Base-by-base conservation (phyloP, 2,888 invertebrate genomes). In the Limnephilus marmoratus region DNA sequence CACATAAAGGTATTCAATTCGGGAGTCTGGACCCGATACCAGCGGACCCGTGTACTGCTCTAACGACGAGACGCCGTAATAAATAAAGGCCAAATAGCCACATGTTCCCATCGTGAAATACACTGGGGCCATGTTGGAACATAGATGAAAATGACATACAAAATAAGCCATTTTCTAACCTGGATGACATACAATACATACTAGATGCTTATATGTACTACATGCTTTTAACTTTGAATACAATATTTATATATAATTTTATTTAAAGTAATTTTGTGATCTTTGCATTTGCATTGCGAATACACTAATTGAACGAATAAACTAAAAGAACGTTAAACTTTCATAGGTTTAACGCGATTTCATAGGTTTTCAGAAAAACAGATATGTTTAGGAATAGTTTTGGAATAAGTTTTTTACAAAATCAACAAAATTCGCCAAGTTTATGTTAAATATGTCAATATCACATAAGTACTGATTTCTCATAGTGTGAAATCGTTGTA, bases 11-110 rank as follows among this genome's bases (percentile, higher is more conserved):
- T 41, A 80, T 89, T 81, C 80, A 89, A 89, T 89, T 81, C 89
- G 89, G 89, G 81, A 89, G 89, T 89, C 89, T 37, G 90, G 13
- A 4, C 12, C 49, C 53, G 49, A 90, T 53, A 90, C 82, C 53
- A 41, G 11, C 18, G 83, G 13, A 80, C 53, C 37, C 90, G 49
- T 90, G 90, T 85, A 68, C 85, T 81, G 18, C 13, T 53, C 90
- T 85, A 90, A 90, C 90, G 90, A 85, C 31, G 85, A 83, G 83
- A 24, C 37, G 68, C 53, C 53, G 31, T 29, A 83, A 90, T 90
- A 90, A 90, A 90, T 90, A 90, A 90, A 15, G 45, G 7, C 45
- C 82, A 3, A 31, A 53, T 80, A 89, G 29, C n/a, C 24, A 81
- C 82, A 81, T 82, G 90, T 81, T 45, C 45, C 45, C 31, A 5